Percentiles rank a stretch among this genome's conserved stretches.
phyloP scores from a whole-genome alignment of 2,113 vertebrate species.

The Pandion haliaetus region DNA sequence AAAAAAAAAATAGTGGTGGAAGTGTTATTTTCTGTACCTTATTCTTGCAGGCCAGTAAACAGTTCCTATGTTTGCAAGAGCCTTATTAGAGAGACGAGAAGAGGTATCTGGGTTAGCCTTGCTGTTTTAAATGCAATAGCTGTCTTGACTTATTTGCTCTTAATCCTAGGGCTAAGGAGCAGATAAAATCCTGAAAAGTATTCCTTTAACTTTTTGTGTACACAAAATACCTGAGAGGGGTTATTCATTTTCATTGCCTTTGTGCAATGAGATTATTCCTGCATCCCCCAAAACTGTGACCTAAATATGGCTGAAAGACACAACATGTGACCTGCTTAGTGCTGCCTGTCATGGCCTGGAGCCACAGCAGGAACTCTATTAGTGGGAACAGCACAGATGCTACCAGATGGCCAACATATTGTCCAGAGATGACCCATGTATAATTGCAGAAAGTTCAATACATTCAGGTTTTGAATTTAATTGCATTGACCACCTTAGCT shows the following conservation, averaged over 20 bases:
- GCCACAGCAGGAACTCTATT: conserved; percentile 87
- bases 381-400: conserved; percentile 92
- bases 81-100: not conserved
- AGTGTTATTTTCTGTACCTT: not conserved
- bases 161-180: not conserved
- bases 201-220: conserved; percentile 48
- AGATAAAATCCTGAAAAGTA: conserved; percentile 53
- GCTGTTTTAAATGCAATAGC: not conserved
- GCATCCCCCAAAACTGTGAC: conserved; percentile 85
- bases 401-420: conserved; percentile 97
- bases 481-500: conserved; percentile 87
- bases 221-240: conserved; percentile 66
- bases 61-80: not conserved
- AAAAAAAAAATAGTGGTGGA: not conserved
- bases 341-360: conserved; percentile 81
- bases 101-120: not conserved
- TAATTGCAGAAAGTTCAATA: conserved; percentile 94
- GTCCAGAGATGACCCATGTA: conserved; percentile 92
- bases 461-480: conserved; percentile 89
- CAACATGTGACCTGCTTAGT: conserved; percentile 95
- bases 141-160: not conserved
- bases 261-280: conserved; percentile 80
- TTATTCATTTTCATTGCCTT: conserved; percentile 78
- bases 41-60: not conserved
- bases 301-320: conserved; percentile 99